Conservation (phyloP, 2,113 vertebrate species). For the Dasyornis broadbenti region DNA sequence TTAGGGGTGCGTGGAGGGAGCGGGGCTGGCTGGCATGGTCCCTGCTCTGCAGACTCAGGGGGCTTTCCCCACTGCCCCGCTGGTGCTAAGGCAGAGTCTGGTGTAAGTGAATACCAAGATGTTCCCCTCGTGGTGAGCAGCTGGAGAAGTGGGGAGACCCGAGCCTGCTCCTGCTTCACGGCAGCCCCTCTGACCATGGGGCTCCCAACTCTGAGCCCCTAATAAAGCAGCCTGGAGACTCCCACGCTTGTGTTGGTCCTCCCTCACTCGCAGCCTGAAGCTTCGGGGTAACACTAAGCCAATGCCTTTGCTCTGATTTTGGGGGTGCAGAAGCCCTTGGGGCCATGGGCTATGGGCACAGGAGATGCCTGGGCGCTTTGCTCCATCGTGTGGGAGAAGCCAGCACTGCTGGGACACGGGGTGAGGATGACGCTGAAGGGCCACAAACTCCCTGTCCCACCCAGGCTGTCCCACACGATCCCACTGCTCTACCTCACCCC, state of each 20-base stretch:
- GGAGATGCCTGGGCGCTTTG: background rate
- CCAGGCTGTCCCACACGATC: background rate
- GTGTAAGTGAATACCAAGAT: background rate
- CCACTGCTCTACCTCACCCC: background rate
- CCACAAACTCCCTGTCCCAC: background rate
- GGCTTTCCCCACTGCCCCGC: background rate
- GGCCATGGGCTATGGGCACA: rapidly evolving
- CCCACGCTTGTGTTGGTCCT: background rate
- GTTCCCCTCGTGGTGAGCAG: background rate
- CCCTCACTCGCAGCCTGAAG: background rate
- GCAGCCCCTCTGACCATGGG: background rate
- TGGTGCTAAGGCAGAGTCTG: background rate
- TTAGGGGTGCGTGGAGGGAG: background rate
- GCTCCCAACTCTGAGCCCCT: background rate
- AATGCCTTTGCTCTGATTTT: background rate
- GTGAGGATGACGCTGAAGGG: background rate
- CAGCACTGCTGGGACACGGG: conserved; percentile 16
- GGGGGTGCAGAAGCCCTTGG: background rate
- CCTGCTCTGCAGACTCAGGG: rapidly evolving
- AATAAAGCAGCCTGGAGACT: conserved; percentile 34
- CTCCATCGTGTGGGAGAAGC: conserved; percentile 60
- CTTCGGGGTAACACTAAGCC: rapidly evolving
- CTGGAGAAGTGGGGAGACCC: background rate
- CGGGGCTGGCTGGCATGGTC: background rate
- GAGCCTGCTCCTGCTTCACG: rapidly evolving